Evolutionary conservation across 2,888 invertebrate genomes (phyloP).

Genomic region (Brenthis ino): DNA sequence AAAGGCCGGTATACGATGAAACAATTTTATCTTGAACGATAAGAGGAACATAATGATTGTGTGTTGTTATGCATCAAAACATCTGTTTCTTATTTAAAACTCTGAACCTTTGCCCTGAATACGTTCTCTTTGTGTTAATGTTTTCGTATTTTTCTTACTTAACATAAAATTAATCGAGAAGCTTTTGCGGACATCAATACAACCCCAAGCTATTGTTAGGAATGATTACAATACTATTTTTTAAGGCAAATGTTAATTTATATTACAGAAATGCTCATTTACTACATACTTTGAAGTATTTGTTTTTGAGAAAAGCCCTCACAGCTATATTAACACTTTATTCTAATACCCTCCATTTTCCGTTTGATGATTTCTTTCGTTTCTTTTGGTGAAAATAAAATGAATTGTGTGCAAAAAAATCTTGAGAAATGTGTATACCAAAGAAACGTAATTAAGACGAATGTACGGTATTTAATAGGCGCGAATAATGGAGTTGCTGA

Average conservation of each 20-base stretch:
- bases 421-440: conserved; percentile 31
- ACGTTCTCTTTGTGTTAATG: conserved; percentile 48
- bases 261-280: conserved; percentile 63
- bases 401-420: conserved; percentile 7
- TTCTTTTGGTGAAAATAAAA: conserved; percentile 18
- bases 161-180: conserved; percentile 75
- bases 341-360: conserved; percentile 26
- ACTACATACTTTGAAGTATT: conserved; percentile 59
- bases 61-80: conserved; percentile 47
- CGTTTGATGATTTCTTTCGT: conserved; percentile 11
- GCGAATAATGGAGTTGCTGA: conserved; percentile 68
- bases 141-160: conserved; percentile 62
- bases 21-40: conserved; percentile 35
- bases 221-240: conserved; percentile 74
- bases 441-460: conserved; percentile 68
- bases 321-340: conserved; percentile 35
- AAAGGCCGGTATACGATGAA: conserved; percentile 23
- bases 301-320: conserved; percentile 45
- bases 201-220: conserved; percentile 72
- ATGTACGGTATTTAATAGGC: conserved; percentile 67
- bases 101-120: conserved; percentile 56
- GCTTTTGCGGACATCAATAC: conserved; percentile 75
- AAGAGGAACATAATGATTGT: conserved; percentile 36
- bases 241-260: conserved; percentile 77
- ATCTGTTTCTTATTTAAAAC: conserved; percentile 59